Base-by-base conservation (phyloP, 2,888 invertebrate species). In the Tipula unca region DNA sequence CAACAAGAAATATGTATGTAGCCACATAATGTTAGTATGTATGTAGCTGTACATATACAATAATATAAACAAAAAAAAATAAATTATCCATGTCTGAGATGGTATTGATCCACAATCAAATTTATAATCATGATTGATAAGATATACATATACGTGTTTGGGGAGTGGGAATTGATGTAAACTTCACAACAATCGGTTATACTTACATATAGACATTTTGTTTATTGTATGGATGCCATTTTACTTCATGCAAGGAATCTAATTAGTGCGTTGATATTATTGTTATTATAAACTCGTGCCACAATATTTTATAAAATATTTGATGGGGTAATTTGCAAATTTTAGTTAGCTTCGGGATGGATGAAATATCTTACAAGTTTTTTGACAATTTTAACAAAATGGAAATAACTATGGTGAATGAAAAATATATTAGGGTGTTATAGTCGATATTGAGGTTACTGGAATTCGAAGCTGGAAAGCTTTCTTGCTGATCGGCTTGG, bases 81-180 rank as follows among this genome's bases (percentile, higher is more conserved):
- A 54, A 54, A 54, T 69, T 69, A 69, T 69, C 69, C 69, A 69
- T 69, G 69, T 69, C 69, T 69, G 69, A 69, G 69, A 69, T 69
- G 69, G 25, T 69, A 69, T 69, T 69, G 69, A 69, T 69, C 69
- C 69, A 69, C 69, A 69, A 69, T 25, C 69, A 69, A 20, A 69
- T 20, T 69, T 69, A 20, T 69, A 69, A 69, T 69, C 69, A 69
- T 20, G 69, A 69, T 69, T 69, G 69, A 69, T 69, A 69, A 69
- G 69, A 25, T 10, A 17, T 17, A 54, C 20, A 25, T 69, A 10
- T 20, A 3, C 14, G 69, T 69, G 25, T 48, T 35, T 4, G 10
- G 39, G 25, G 69, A 25, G 25, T 25, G 25, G 25, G 25, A 69
- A 54, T 54, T 48, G 48, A 48, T 6, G n/a, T 48, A 48, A 48